Evolutionary conservation across 2,113 vertebrate species (phyloP).

Genomic region (Agapornis roseicollis): DNA sequence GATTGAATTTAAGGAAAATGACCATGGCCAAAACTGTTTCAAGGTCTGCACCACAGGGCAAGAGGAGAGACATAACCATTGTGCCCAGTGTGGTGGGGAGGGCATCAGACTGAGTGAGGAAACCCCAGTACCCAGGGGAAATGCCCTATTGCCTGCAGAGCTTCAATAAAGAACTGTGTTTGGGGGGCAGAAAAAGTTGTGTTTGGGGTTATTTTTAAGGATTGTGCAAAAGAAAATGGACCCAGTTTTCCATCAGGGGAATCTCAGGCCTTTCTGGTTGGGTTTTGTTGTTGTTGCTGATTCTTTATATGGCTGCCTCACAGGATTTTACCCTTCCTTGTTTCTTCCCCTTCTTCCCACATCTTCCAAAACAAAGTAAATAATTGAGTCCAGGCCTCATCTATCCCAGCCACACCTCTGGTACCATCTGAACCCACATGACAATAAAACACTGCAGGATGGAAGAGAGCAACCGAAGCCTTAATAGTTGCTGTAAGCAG

Average conservation of each 20-base stretch:
- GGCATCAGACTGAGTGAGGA: not conserved
- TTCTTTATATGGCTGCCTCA: not conserved
- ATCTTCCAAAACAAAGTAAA: not conserved
- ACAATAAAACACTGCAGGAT: not conserved
- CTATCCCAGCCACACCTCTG: not conserved
- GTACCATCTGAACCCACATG: not conserved
- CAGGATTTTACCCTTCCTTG: not conserved
- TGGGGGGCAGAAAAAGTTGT: rapidly evolving
- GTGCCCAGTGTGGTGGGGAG: not conserved
- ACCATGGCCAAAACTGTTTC: not conserved
- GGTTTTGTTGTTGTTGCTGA: not conserved
- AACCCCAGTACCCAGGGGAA: not conserved
- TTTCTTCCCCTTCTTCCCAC: not conserved
- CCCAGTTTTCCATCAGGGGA: not conserved
- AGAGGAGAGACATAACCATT: not conserved
- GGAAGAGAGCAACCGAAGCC: not conserved
- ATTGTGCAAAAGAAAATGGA: not conserved
- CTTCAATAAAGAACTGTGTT: not conserved
- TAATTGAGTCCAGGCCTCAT: not conserved
- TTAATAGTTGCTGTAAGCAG: not conserved
- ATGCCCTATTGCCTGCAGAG: not conserved
- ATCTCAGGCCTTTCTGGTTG: not conserved
- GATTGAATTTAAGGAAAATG: not conserved
- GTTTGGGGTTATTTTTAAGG: not conserved
- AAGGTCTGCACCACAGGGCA: not conserved